These are phyloP conservation scores for Melinaea menophilus DNA, from an alignment of 2,888 invertebrate genomes.

Conservation along the genomic window DNA sequence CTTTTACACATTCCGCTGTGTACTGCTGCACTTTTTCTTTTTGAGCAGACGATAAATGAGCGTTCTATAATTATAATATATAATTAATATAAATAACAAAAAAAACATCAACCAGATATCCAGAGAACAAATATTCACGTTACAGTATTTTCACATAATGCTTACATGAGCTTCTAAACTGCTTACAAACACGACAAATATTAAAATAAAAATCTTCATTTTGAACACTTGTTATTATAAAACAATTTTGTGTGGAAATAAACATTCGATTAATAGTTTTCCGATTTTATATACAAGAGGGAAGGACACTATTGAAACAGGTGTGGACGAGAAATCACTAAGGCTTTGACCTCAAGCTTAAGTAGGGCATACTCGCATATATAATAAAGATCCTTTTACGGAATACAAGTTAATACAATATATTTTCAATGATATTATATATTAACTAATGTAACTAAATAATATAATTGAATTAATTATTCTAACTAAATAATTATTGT, in stretches of 20 bases:
- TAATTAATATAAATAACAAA: neutral
- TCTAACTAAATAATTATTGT: too few species aligned
- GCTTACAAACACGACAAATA: conserved; percentile 43
- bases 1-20: conserved; percentile 53
- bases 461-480: too few species aligned
- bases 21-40: conserved; percentile 50
- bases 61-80: conserved; percentile 40
- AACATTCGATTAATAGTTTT: neutral
- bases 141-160: conserved; percentile 2
- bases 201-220: conserved; percentile 28
- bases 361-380: conserved; percentile 3
- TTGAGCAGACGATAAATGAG: conserved; percentile 48
- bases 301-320: conserved; percentile 4
- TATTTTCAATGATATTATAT: neutral
- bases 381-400: neutral
- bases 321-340: conserved; percentile 2
- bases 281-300: conserved; percentile 2
- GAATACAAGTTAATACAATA: conserved; percentile 1
- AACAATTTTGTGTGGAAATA: conserved; percentile 1
- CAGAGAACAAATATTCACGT: too few species aligned
- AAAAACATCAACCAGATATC: too few species aligned
- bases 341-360: conserved; percentile 7
- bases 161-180: conserved; percentile 40
- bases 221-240: conserved; percentile 3
- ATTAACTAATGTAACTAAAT: neutral